Evolutionary conservation across 2,797 vertebrate species (phyloP), one percentile per base, ranked within the genome.

Genomic region (Toxotes lorentzi): DNA sequence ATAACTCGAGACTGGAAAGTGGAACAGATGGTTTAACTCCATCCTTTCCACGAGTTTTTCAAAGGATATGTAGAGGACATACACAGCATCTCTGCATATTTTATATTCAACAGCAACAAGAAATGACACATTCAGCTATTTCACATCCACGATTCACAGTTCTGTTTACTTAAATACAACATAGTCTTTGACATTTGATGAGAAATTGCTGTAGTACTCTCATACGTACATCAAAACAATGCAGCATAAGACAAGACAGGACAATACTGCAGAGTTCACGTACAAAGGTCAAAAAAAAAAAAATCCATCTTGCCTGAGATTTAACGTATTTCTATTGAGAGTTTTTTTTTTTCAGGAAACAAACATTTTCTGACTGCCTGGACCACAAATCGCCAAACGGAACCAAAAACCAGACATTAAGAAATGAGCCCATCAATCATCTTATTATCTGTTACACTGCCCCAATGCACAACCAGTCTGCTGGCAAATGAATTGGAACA

Each of bases 1-100:
- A 86, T 91, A 75, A 87, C 87, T 79, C 71, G 24, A 81, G 69
- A n/a, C 34, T 41, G 54, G 56, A 47, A 38, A 70, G 34, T 57
- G 63, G 34, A 79, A 59, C 23, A 71, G 41, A 81, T 38, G 48
- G 24, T 76, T 85, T 84, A 78, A 84, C 86, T 51, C 66, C 45
- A 5, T 65, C 67, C 63, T 23, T 27, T 62, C 64, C 35, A 5
- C 13, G 35, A 60, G 19, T 23, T 13, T 11, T 32, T 19, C 5
- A 17, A 8, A 16, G 34, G 23, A 16, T 53, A 16, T n/a, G 7
- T 5, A 16, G 62, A 48, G 30, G 30, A 65, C 53, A 7, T 21
- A 16, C 16, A 17, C 24, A 4, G 6, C 30, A 35, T 59, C 19
- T 48, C n/a, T 69, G 51, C 38, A 70, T 23, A 27, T 7, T 9